A percentile compares a stretch with the other conserved stretches of the same genome.
These are phyloP conservation scores for Pharmacophagus antenor DNA, from an alignment of 2,888 invertebrate species.

Conservation along the genomic window DNA sequence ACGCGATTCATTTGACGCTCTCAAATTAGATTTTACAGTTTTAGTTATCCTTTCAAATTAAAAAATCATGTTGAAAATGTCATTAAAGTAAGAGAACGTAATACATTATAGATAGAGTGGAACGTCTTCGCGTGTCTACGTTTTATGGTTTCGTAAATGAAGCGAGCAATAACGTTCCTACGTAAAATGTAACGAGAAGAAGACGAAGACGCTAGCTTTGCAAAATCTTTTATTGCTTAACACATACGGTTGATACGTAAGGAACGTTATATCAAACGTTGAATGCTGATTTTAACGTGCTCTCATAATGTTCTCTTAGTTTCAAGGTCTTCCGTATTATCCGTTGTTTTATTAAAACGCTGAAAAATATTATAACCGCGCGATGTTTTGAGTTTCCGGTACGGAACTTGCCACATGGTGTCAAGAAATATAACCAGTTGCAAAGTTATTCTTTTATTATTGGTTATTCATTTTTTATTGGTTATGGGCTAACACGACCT, in stretches of 20 bases:
- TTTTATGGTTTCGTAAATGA: constrained; percentile 23
- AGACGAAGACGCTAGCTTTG: background rate
- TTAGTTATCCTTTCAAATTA: too few relatives aligned
- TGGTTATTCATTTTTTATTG: too few relatives aligned
- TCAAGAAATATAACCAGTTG: background rate
- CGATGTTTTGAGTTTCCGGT: constrained; percentile 13
- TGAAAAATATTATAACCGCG: constrained; percentile 14
- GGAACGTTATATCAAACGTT: constrained; percentile 13
- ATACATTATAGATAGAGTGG: background rate
- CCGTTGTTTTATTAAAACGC: constrained; percentile 16
- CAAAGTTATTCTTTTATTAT: too few relatives aligned
- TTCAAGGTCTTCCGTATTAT: constrained; percentile 28
- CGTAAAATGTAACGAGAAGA: constrained; percentile 18
- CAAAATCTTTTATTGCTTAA: constrained; percentile 14
- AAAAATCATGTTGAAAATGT: too few relatives aligned
- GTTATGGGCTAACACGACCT: too few relatives aligned
- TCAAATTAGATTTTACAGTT: too few relatives aligned
- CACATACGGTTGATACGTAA: constrained; percentile 4
- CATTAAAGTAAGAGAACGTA: constrained; percentile 1
- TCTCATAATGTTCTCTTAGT: constrained; percentile 25
- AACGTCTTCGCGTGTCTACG: constrained; percentile 22
- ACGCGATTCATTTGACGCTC: too few relatives aligned
- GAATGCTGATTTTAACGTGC: constrained; percentile 23
- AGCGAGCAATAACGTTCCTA: constrained; percentile 9
- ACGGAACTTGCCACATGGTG: background rate